Evolutionary conservation across 2,797 vertebrate species (phyloP).

Genomic region (Lacerta viridis): DNA sequence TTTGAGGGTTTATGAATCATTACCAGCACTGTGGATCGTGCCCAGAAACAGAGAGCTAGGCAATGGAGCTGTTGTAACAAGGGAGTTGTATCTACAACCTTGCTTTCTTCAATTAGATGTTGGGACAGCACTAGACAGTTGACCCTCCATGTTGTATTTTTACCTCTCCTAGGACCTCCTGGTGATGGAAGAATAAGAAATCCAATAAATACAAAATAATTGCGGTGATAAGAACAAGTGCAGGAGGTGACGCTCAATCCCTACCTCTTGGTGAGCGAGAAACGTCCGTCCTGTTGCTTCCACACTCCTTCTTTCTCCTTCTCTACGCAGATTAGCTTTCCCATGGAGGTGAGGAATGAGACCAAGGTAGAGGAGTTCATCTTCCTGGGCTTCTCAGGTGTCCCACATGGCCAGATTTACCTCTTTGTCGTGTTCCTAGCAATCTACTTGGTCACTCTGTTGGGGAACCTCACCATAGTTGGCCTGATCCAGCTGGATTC

Average conservation of each 20-base stretch:
- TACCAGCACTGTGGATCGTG: neutral
- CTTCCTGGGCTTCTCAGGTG: slow-evolving; percentile 60
- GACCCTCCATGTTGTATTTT: no score
- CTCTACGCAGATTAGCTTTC: no score
- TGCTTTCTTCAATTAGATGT: no score
- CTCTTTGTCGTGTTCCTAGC: slow-evolving; percentile 64
- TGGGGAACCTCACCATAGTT: no score
- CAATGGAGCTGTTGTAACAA: no score
- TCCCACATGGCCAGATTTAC: slow-evolving; percentile 38
- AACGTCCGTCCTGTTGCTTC: no score
- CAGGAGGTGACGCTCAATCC: neutral
- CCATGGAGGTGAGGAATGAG: neutral
- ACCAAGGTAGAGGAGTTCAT: slow-evolving; percentile 49
- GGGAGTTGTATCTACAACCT: no score
- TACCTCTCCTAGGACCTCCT: no score
- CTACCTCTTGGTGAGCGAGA: neutral
- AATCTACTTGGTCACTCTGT: slow-evolving; percentile 65
- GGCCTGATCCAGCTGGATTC: slow-evolving; percentile 53
- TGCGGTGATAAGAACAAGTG: neutral
- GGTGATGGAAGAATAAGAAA: no score
- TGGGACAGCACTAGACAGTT: no score
- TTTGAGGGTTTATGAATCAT: neutral
- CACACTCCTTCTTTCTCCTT: neutral
- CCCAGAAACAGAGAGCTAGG: neutral
- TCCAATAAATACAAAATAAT: no score